Percentiles rank a stretch among this genome's conserved stretches.
Evolutionary conservation across 1,140 invertebrate genomes (phyloP).

Genomic region (Drosophila serrata): DNA sequence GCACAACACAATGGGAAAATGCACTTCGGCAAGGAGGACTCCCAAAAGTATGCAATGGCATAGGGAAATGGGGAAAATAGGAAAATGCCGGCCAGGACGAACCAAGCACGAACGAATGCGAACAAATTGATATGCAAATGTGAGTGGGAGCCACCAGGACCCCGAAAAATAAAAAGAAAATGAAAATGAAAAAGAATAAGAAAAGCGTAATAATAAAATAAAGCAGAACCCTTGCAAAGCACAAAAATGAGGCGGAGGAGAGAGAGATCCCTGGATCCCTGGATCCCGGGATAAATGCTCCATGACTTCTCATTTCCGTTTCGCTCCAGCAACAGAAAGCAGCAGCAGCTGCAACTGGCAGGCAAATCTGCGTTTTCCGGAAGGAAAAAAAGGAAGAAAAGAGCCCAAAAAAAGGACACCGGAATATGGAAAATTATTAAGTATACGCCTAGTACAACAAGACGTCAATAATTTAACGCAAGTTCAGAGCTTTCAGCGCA

Average conservation of each 20-base stretch:
- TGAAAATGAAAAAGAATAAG: too few species aligned
- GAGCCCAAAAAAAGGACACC: conserved; percentile 15
- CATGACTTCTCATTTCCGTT: conserved; percentile 69
- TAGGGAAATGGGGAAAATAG: conserved; percentile 5
- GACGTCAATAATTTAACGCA: conserved; percentile 65
- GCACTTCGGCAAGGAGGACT: conserved; percentile 50
- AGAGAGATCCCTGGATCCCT: conserved; percentile 61
- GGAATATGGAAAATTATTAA: conserved; percentile 43
- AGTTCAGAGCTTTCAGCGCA: conserved; percentile 19
- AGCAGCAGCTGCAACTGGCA: conserved; percentile 74
- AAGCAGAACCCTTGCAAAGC: conserved; percentile 33
- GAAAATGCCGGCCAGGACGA: conserved; percentile 16
- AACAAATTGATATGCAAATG: conserved; percentile 83
- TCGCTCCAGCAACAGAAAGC: conserved; percentile 26
- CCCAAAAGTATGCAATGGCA: conserved; percentile 62
- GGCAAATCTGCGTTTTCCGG: conserved; percentile 66
- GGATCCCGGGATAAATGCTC: conserved; percentile 57
- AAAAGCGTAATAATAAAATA: conserved; percentile 68
- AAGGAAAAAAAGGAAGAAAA: background rate
- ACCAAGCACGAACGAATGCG: conserved; percentile 62
- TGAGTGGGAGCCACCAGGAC: conserved; percentile 35
- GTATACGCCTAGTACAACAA: conserved; percentile 69
- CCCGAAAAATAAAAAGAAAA: conserved; percentile 9
- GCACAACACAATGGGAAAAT: conserved; percentile 45
- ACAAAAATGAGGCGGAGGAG: conserved; percentile 21